phyloP scores from a whole-genome alignment of 30 jellyfish, hydroid and myxozoan genomes.

The Catostylus mosaicus region DNA sequence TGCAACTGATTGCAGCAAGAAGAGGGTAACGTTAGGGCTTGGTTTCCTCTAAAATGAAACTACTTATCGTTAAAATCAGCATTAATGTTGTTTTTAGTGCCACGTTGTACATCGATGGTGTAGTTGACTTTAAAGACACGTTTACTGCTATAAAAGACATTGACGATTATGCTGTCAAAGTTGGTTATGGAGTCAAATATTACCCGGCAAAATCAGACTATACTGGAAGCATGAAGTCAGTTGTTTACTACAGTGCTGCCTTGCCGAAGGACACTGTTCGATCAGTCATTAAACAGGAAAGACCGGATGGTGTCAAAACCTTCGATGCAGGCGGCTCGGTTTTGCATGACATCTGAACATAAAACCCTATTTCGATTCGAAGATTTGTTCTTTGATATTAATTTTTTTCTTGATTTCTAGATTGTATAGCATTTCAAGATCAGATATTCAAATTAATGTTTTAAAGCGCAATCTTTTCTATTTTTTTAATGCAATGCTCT shows the following conservation, averaged over 20 bases:
- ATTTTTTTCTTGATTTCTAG: too few species aligned
- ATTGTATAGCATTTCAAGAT: too few species aligned
- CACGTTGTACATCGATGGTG: constrained; percentile 54
- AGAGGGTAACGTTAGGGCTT: too few species aligned
- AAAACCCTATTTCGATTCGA: too few species aligned
- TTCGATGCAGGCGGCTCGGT: too few species aligned
- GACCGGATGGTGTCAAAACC: neutral
- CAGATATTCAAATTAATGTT: too few species aligned
- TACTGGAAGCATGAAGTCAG: constrained; percentile 43
- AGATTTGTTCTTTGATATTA: too few species aligned
- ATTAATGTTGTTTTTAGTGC: constrained; percentile 18
- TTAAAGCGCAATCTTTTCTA: too few species aligned
- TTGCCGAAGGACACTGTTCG: constrained; percentile 24
- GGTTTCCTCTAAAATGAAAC: neutral
- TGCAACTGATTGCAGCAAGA: too few species aligned
- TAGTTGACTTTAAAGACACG: neutral
- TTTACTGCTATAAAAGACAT: constrained; percentile 35
- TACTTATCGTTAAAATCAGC: neutral
- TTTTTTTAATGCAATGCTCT: too few species aligned
- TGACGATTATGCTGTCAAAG: constrained; percentile 1
- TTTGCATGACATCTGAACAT: too few species aligned
- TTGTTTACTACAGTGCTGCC: constrained; percentile 53
- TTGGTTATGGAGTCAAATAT: constrained; percentile 53
- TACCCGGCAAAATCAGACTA: constrained; percentile 49
- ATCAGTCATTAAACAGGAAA: neutral